These are phyloP conservation scores for Hemicordylus capensis DNA, from an alignment of 2,113 vertebrate genomes.

Conservation along the genomic window DNA sequence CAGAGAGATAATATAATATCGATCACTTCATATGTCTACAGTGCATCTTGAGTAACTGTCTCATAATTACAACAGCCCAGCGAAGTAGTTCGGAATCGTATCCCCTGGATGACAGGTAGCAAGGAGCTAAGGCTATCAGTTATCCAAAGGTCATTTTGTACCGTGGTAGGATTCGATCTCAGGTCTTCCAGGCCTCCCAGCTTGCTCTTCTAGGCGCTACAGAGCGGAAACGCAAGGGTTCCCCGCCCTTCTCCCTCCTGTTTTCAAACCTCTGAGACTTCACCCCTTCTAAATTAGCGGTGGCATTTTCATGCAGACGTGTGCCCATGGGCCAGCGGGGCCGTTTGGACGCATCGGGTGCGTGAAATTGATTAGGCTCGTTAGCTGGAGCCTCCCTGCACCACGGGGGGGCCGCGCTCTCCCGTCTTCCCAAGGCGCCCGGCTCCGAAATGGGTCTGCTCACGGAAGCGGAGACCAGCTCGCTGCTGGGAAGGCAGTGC, in stretches of 20 bases:
- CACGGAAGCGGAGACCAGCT: not conserved
- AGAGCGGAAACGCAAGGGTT: not conserved
- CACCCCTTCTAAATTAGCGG: not conserved
- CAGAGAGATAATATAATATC: not conserved
- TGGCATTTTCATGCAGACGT: not conserved
- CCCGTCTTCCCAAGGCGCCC: not conserved
- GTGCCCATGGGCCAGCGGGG: not conserved
- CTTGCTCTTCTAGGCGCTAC: not conserved
- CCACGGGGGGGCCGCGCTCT: too few relatives aligned
- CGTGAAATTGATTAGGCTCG: not conserved
- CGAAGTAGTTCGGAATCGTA: too few relatives aligned
- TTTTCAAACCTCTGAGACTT: not conserved
- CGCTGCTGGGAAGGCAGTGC: not conserved
- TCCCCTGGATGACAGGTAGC: too few relatives aligned
- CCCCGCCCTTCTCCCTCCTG: not conserved
- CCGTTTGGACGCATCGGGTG: not conserved
- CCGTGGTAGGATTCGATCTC: too few relatives aligned
- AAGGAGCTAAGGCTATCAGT: too few relatives aligned
- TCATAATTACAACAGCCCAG: too few relatives aligned
- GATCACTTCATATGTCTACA: not conserved
- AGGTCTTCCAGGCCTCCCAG: not conserved
- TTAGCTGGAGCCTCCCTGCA: not conserved
- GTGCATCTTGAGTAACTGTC: not conserved
- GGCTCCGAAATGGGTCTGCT: not conserved
- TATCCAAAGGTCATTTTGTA: too few relatives aligned